Conservation (phyloP, 2,797 vertebrate genomes). For the Rhadinocentrus ornatus region DNA sequence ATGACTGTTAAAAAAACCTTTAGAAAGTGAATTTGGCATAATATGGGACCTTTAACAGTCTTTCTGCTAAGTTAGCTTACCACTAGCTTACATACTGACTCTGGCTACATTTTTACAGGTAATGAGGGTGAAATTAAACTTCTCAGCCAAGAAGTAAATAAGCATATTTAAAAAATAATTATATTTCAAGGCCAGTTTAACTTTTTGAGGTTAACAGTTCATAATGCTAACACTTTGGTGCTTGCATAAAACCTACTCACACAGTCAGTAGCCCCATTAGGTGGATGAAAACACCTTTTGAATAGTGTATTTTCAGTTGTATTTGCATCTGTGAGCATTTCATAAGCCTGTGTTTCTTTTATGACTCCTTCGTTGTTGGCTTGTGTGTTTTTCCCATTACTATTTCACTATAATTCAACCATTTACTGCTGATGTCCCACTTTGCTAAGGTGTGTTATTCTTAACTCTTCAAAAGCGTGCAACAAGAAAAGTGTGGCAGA, state of each 20-base stretch:
- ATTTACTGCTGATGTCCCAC: conserved; percentile 2
- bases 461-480: conserved; percentile 21
- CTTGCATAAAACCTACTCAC: conserved; percentile 4
- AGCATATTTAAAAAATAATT: no score
- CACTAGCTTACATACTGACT: not conserved
- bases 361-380: no score
- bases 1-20: no score
- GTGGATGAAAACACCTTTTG: not conserved
- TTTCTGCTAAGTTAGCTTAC: not conserved
- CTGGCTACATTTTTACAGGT: not conserved
- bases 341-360: not conserved
- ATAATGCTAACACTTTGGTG: no score
- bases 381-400: conserved; percentile 6
- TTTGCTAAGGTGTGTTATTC: conserved; percentile 13
- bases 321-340: conserved; percentile 1
- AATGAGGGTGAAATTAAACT: not conserved
- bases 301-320: not conserved
- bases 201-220: no score
- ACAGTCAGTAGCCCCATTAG: not conserved
- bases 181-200: no score
- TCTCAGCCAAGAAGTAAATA: not conserved
- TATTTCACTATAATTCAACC: conserved; percentile 16
- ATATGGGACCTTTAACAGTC: no score
- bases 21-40: no score
- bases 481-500: conserved; percentile 21